Percentiles rank a stretch among this genome's conserved stretches.
Conservation (phyloP, 2,888 invertebrate species). For the Perizoma flavofasciatum region DNA sequence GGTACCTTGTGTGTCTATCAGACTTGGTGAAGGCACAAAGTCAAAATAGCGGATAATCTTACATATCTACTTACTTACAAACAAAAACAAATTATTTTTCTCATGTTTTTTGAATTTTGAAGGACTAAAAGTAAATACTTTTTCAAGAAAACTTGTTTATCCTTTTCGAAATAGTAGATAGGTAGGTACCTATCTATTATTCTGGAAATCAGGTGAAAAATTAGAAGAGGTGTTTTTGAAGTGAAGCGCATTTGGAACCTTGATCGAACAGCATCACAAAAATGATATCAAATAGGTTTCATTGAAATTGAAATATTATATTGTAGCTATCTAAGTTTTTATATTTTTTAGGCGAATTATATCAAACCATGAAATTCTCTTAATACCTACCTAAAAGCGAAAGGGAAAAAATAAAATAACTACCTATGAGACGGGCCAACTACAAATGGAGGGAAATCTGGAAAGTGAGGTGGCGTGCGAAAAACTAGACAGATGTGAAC, state of each 20-base stretch:
- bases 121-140: too few species aligned
- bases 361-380: slow-evolving; percentile 6
- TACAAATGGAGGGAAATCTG: slow-evolving; percentile 72
- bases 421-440: slow-evolving; percentile 23
- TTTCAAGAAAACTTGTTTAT: too few species aligned
- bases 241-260: neutral
- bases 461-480: slow-evolving; percentile 73
- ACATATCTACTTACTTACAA: too few species aligned
- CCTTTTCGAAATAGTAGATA: too few species aligned
- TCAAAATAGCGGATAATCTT: too few species aligned
- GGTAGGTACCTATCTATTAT: too few species aligned
- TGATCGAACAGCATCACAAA: neutral
- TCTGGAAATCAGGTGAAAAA: too few species aligned
- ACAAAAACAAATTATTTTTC: too few species aligned
- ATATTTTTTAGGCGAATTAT: slow-evolving; percentile 8
- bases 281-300: slow-evolving; percentile 9
- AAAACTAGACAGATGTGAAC: slow-evolving; percentile 68
- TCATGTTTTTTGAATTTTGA: too few species aligned
- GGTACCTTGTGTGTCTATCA: too few species aligned
- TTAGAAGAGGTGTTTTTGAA: neutral
- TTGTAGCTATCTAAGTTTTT: neutral
- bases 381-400: slow-evolving; percentile 18
- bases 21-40: too few species aligned
- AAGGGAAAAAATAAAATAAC: slow-evolving; percentile 32
- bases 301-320: neutral